Base-by-base conservation (phyloP, 2,113 vertebrate species). In the Grus americana region DNA sequence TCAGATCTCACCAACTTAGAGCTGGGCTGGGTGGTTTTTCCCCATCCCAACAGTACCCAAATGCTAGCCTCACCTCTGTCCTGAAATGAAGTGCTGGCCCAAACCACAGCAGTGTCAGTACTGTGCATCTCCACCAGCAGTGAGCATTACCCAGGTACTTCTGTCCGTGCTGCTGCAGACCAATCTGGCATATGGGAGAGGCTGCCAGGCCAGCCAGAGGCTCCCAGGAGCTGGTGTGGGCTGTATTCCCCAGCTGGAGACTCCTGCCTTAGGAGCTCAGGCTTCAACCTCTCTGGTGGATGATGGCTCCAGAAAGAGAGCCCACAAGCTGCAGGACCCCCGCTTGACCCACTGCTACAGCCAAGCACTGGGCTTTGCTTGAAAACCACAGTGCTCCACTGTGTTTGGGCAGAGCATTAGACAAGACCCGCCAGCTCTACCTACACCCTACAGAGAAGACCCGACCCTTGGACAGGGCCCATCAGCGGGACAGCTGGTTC, bases 91-190 rank as follows among this genome's bases (percentile, higher is more conserved):
- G 47, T 38, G 26, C 71, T 83, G 52, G 26, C 26, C 38, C 79
- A 92, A 71, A 65, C 29, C 47, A 75, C 32, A 63, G 47, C 66
- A 62, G 18, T 34, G 61, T 58, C 70, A 90, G 38, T 8, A 3
- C 26, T 38, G 20, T 3, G 1, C 0, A 0, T 70, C 40, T 78
- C 36, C 0, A 0, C 30, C 7, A 27, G 46, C 34, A 78, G 27
- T 4, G 5, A 40, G 4, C 34, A 30, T 42, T 34, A n/a, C 19
- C 9, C 20, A 34, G 12, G 18, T 59, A 46, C 24, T 71, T 79
- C 50, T 54, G 61, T 24, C 70, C 7, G 3, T 70, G 59, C 24
- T 61, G 59, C 63, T 57, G 16, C 46, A 90, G 30, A 58, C 16
- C 47, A 74, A 3, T 12, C 5, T 4, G 2, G 55, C 74, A 36